Percentiles rank a stretch among this genome's conserved stretches.
These are phyloP conservation scores for Aurelia aurita complex sp. Pacific DNA, from an alignment of 30 jellyfish, hydroid and myxozoan genomes.

Conservation along the genomic window DNA sequence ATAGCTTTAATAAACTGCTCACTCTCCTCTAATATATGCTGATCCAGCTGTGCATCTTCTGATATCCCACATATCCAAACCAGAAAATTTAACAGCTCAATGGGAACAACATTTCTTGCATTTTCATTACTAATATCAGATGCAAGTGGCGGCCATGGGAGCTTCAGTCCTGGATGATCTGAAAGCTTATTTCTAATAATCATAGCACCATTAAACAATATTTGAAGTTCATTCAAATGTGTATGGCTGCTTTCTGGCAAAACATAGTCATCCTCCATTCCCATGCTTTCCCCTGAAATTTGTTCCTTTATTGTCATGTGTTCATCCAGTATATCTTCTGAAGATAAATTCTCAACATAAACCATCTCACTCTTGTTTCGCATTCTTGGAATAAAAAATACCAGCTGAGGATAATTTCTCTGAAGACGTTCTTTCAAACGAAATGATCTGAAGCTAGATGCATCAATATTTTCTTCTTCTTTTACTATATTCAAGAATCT, in stretches of 20 bases:
- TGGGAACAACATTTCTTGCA: constrained; percentile 38
- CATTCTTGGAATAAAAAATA: constrained; percentile 38
- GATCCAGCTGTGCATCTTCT: constrained; percentile 49
- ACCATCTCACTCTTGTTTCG: constrained; percentile 57
- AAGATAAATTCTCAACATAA: constrained; percentile 23
- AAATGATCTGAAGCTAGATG: constrained; percentile 26
- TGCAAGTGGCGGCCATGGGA: constrained; percentile 76
- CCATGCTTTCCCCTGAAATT: background rate
- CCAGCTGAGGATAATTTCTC: constrained; percentile 44
- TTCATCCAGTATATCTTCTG: constrained; percentile 21
- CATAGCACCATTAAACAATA: constrained; percentile 22
- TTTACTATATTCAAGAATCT: constrained; percentile 37
- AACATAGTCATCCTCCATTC: background rate
- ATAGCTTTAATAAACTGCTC: constrained; percentile 10
- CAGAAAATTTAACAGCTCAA: constrained; percentile 32
- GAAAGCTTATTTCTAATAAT: constrained; percentile 1
- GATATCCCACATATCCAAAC: constrained; percentile 63
- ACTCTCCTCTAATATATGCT: constrained; percentile 3
- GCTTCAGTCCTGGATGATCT: background rate
- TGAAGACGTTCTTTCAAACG: constrained; percentile 23
- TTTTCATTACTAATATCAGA: constrained; percentile 30
- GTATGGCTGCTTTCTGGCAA: background rate
- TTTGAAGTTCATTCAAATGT: constrained; percentile 10
- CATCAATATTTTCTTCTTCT: constrained; percentile 37
- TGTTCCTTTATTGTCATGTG: constrained; percentile 14